These are phyloP conservation scores for Semnopithecus entellus DNA, from an alignment of 2,113 vertebrate genomes.

Conservation along the genomic window DNA sequence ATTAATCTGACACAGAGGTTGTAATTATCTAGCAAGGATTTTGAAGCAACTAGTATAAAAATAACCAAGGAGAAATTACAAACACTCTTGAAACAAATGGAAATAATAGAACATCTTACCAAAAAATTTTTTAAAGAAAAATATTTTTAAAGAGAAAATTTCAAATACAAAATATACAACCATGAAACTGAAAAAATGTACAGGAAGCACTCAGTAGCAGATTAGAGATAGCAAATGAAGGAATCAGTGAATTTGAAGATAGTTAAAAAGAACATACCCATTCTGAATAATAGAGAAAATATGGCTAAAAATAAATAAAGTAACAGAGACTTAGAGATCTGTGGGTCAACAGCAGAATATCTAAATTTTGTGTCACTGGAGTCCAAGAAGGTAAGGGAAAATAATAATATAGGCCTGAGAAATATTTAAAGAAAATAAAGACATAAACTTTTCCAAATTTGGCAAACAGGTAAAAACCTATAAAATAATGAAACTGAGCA, in stretches of 20 bases:
- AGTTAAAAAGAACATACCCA: not conserved
- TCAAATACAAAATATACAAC: not conserved
- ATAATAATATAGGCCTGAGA: not conserved
- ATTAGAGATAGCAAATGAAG: not conserved
- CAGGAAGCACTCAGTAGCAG: not conserved
- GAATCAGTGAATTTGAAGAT: not conserved
- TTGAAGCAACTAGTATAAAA: not conserved
- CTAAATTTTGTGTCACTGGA: not conserved
- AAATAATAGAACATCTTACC: not conserved
- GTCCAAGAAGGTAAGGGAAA: not conserved
- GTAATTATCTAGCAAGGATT: not conserved
- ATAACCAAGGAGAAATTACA: not conserved
- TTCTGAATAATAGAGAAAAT: not conserved
- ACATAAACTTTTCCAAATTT: not conserved
- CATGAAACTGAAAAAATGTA: not conserved
- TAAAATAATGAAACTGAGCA: not conserved
- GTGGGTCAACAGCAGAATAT: not conserved
- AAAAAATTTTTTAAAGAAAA: not conserved
- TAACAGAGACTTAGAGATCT: not conserved
- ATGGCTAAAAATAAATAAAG: not conserved
- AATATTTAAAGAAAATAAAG: not conserved
- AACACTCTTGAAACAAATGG: not conserved
- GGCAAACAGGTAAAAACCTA: not conserved
- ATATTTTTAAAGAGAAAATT: not conserved
- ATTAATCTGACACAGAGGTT: not conserved